phyloP scores from a whole-genome alignment of 2,797 vertebrate genomes.

The Miichthys miiuy region DNA sequence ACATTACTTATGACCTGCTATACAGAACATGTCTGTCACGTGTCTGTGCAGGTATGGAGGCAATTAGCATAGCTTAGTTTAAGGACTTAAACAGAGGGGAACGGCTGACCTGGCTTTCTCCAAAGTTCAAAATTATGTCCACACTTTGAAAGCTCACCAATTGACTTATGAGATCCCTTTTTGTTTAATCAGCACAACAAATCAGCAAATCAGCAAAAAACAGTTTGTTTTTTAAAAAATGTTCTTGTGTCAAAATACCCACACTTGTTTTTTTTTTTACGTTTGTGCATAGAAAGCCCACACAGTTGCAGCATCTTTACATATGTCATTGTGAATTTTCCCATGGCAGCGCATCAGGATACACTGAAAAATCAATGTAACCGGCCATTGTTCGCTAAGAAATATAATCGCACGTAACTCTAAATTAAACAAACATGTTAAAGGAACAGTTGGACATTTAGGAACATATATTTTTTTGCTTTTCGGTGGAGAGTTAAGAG shows the following conservation, averaged over 20 bases:
- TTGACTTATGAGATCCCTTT: neutral
- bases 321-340: too few relatives aligned
- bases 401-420: neutral
- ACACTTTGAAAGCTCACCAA: neutral
- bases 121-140: neutral
- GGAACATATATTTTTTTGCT: neutral
- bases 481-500: neutral
- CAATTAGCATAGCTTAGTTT: neutral
- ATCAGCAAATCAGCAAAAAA: too few relatives aligned
- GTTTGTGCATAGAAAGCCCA: constrained; percentile 1
- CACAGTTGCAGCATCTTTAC: too few relatives aligned
- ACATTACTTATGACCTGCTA: neutral
- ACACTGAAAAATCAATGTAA: neutral
- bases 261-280: too few relatives aligned
- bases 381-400: neutral
- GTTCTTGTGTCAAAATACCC: too few relatives aligned
- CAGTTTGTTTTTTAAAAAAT: neutral
- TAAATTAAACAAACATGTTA: neutral
- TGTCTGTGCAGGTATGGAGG: neutral
- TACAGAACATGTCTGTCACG: neutral
- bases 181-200: neutral
- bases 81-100: neutral
- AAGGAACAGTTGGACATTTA: neutral
- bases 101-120: neutral
- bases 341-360: neutral